Evolutionary conservation across 2,797 vertebrate genomes (phyloP).

Genomic region (Babyrousa celebensis): DNA sequence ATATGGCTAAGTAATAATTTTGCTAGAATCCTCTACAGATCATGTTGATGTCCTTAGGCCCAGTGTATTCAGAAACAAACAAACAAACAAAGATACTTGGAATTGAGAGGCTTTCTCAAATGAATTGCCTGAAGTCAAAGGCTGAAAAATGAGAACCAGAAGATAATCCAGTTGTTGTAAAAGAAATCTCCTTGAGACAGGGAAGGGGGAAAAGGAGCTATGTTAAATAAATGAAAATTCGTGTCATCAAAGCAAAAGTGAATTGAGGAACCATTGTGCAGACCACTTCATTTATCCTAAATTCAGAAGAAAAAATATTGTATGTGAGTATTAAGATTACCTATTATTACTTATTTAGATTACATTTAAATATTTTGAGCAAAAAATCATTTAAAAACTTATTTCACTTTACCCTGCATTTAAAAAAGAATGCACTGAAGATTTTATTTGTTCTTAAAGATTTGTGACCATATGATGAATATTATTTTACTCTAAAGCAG

Average conservation of each 20-base stretch:
- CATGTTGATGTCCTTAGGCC: conserved; percentile 30
- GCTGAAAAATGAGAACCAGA: conserved; percentile 57
- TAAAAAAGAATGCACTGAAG: not conserved
- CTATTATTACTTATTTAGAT: not conserved
- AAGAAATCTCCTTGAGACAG: conserved; percentile 10
- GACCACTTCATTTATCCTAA: conserved; percentile 38
- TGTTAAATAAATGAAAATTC: conserved; percentile 74
- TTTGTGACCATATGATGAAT: not conserved
- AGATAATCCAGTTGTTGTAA: not conserved
- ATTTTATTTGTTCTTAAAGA: conserved; percentile 59
- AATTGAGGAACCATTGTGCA: not conserved
- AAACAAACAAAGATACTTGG: not conserved
- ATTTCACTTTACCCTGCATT: conserved; percentile 11
- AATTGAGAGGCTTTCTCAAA: conserved; percentile 67
- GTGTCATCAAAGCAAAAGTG: not conserved
- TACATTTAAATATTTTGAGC: conserved; percentile 64
- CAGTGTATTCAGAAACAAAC: not conserved
- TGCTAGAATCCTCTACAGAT: conserved; percentile 38
- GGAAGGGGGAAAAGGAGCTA: not conserved
- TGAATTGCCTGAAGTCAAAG: conserved; percentile 46
- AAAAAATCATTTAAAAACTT: conserved; percentile 27
- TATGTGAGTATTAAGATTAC: not conserved
- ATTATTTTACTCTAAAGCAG: conserved; percentile 20
- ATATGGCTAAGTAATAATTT: conserved; percentile 59
- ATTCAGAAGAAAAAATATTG: not conserved